Percentiles rank a stretch among this genome's conserved stretches.
These are phyloP conservation scores for Cynopterus sphinx DNA, from an alignment of 2,797 vertebrate species.

Conservation along the genomic window DNA sequence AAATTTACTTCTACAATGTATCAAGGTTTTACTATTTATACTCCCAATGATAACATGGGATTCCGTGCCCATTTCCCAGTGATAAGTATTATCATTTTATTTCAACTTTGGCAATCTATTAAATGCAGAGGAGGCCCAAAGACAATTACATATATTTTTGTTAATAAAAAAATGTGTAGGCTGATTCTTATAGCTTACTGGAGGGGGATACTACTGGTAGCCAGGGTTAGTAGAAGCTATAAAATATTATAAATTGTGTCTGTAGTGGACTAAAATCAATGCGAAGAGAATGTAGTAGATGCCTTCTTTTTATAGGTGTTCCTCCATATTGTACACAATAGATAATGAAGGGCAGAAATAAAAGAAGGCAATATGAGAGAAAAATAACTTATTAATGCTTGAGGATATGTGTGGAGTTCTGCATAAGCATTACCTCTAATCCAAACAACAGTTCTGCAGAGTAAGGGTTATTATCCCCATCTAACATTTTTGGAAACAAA, in stretches of 20 bases:
- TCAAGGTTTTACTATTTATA: not conserved
- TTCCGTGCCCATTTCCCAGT: not conserved
- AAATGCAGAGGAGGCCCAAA: not conserved
- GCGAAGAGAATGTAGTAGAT: not conserved
- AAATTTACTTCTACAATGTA: not conserved
- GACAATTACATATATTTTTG: not conserved
- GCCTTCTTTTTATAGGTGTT: not conserved
- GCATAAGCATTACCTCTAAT: not conserved
- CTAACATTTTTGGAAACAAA: not conserved
- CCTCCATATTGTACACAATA: not conserved
- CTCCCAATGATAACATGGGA: accelerated
- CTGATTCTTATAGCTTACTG: not conserved
- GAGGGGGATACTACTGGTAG: not conserved
- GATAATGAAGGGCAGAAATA: not conserved
- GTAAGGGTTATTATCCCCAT: not conserved
- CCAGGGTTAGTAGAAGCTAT: not conserved
- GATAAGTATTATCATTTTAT: not conserved
- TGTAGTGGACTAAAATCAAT: not conserved
- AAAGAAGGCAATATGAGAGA: not conserved
- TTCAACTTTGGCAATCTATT: not conserved
- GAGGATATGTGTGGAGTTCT: not conserved
- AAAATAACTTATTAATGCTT: not conserved
- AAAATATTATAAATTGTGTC: not conserved
- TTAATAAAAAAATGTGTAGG: not conserved
- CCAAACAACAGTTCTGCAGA: not conserved